Evolutionary conservation across 2,113 vertebrate genomes (phyloP), one percentile per base, ranked within the genome.

Genomic region (Pollimyrus isidori): DNA sequence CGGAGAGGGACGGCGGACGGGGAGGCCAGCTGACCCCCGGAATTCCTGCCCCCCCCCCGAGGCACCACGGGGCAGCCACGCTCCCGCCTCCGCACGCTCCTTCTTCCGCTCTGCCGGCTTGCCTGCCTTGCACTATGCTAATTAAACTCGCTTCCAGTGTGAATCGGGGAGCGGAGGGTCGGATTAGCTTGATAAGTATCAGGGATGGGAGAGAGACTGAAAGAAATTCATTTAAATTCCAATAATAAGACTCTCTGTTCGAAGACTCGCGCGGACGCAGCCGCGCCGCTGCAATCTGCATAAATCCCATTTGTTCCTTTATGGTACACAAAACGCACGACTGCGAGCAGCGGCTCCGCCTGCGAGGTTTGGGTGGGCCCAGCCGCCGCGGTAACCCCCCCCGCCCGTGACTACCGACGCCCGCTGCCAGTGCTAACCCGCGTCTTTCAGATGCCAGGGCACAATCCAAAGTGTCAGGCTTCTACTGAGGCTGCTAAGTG

Each of bases 241-340:
- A 90, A 91, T 92, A 92, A 91, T 91, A 90, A 92, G 85, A 65
- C 89, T 56, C 80, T 89, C 90, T 91, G 89, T 91, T 89, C 48
- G 85, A 90, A 90, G 89, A 90, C 45, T 80, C 53, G 87, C 30
- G 76, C 80, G 39, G 90, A 90, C 83, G 82, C 89, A 82, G 7
- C 7, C 73, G 89, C 39, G 83, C 86, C 15, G 83, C 83, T 5
- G 26, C 89, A 87, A 90, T 91, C 89, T 90, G 90, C 90, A 91
- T 89, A 91, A 92, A 92, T 92, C 91, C 89, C 87, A 92, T 92
- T 92, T 92, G 90, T 89, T 92, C 91, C 89, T 89, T 92, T 90
- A 89, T 91, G 86, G 80, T 52, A 62, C 88, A 88, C 89, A 91
- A 91, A 91, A 90, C 89, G 83, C 88, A 89, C 89, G 90, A 89